These are phyloP conservation scores for Mythimna loreyi DNA, from an alignment of 2,888 invertebrate species.

Conservation along the genomic window DNA sequence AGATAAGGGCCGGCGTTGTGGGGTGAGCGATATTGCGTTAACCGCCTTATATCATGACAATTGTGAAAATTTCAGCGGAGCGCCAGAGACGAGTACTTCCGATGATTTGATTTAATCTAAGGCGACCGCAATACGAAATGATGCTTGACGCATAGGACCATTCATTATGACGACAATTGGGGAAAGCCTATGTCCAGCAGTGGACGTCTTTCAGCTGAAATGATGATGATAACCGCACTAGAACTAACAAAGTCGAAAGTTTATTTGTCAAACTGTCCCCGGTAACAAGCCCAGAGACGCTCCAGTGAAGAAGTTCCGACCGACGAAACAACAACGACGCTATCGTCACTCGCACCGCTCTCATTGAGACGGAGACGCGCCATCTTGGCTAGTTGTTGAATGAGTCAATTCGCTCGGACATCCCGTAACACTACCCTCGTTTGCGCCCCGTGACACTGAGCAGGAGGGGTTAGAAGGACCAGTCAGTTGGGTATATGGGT, in stretches of 20 bases:
- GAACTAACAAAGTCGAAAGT: not conserved
- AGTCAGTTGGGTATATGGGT: not conserved
- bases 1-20: too few relatives aligned
- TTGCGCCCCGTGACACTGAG: not conserved
- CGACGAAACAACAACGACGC: not conserved
- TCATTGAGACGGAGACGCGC: not conserved
- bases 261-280: not conserved
- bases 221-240: too few relatives aligned
- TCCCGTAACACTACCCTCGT: slow-evolving; percentile 27
- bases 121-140: too few relatives aligned
- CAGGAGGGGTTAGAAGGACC: not conserved
- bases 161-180: too few relatives aligned
- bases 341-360: not conserved
- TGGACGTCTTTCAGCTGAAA: too few relatives aligned
- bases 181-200: too few relatives aligned
- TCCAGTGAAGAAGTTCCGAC: not conserved
- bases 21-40: too few relatives aligned
- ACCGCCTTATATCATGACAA: too few relatives aligned
- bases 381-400: slow-evolving; percentile 38
- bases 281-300: not conserved
- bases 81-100: too few relatives aligned
- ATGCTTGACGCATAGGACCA: too few relatives aligned
- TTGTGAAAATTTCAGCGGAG: too few relatives aligned
- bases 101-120: too few relatives aligned
- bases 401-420: slow-evolving; percentile 34